A percentile compares a stretch with the other conserved stretches of the same genome.
Conservation (phyloP, 2,797 vertebrate species). For the Menidia menidia region DNA sequence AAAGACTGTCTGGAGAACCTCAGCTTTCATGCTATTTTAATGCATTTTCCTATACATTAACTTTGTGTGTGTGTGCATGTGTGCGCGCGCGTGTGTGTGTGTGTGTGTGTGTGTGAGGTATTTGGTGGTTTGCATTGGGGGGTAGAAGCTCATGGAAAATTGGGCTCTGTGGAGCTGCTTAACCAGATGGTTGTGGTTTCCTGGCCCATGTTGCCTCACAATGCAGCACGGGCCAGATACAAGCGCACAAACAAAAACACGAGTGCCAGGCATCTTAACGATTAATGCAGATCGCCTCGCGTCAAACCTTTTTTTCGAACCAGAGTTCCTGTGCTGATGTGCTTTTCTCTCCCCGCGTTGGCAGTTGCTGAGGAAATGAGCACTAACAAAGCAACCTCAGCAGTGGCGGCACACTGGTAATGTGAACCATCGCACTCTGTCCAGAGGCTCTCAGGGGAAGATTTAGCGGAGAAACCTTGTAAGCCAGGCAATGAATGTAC, state of each 20-base stretch:
- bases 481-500: constrained; percentile 42
- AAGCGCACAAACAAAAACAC: constrained; percentile 52
- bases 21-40: constrained; percentile 58
- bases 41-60: constrained; percentile 65
- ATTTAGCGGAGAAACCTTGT: constrained; percentile 40
- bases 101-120: constrained; percentile 53
- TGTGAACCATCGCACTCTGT: constrained; percentile 38
- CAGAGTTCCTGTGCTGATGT: constrained; percentile 46
- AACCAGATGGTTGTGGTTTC: constrained; percentile 81
- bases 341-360: constrained; percentile 40
- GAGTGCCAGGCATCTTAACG: constrained; percentile 67
- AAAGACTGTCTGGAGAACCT: constrained; percentile 65
- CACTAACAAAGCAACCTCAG: constrained; percentile 57
- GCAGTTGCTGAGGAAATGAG: constrained; percentile 53
- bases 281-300: constrained; percentile 64
- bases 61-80: constrained; percentile 40
- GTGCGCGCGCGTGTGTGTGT: constrained; percentile 41
- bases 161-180: constrained; percentile 63
- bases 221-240: constrained; percentile 24
- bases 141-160: constrained; percentile 71
- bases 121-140: constrained; percentile 62
- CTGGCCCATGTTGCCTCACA: constrained; percentile 54
- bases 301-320: constrained; percentile 61
- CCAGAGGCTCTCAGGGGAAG: constrained; percentile 45
- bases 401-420: constrained; percentile 64